Base-by-base conservation (phyloP, 2,888 invertebrate species). In the Adelphocoris suturalis region DNA sequence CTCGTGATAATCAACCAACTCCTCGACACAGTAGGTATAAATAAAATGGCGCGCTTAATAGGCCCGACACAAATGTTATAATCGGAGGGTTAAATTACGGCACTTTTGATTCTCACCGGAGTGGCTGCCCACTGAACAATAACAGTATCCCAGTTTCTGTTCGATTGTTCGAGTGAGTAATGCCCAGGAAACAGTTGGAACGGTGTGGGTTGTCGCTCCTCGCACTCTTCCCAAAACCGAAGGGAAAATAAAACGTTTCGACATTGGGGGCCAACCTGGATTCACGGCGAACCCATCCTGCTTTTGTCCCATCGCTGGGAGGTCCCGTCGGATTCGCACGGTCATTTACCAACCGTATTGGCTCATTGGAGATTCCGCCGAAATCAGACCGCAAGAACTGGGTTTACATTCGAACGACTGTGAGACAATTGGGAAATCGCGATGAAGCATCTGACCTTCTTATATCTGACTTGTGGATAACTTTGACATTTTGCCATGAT, bases 271-370 rank as follows among this genome's bases (percentile, higher is more conserved):
- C n/a, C 3, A 37, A 14, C n/a, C 57, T 57, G 57, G 57, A 57
- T 57, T 57, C 16, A 57, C 57, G n/a, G 7, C 7, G 57, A 57
- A n/a, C 16, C 16, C 57, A 57, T 57, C 57, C 57, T 57, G 57
- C 57, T 57, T 57, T 57, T 57, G 55, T 57, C 57, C 16, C 57
- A n/a, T 57, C 52, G 52, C 11, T 2, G 14, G 11, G 52, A 2
- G 12, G 16, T 11, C 57, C n/a, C 57, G 57, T 5, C n/a, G 57
- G 57, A 57, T 57, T 57, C 57, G 57, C 57, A 57, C n/a, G 57
- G n/a, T 57, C 19, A n/a, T 57, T 57, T 57, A n/a, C 57, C 57
- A 57, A 57, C 57, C 57, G 57, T n/a, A 57, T 57, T 57, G 57
- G 57, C 57, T n/a, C 57, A n/a, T 57, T 5, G 57, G 57, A 2